Conservation (phyloP, 2,888 invertebrate species). For the Zaprionus obscuricornis region DNA sequence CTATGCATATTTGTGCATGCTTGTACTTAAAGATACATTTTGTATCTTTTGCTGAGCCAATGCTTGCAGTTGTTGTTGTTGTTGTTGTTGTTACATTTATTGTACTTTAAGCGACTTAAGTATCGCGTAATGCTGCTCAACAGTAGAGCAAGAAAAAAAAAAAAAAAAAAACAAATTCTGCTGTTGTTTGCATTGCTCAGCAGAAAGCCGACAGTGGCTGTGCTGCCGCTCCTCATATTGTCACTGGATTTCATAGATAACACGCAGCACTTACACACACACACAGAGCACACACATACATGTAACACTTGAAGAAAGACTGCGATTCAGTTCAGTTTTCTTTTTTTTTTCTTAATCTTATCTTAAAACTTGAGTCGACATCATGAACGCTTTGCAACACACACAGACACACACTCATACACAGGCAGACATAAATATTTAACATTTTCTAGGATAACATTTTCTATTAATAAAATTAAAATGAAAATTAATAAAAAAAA, state of each 20-base stretch:
- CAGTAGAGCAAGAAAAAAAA: constrained; percentile 5
- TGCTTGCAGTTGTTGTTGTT: constrained; percentile 36
- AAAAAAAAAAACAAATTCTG: constrained; percentile 4
- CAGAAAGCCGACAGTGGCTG: constrained; percentile 48
- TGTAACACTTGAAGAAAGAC: constrained; percentile 11
- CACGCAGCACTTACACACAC: constrained; percentile 24
- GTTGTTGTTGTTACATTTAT: background rate
- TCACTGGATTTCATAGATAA: constrained; percentile 72
- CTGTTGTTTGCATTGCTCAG: constrained; percentile 50
- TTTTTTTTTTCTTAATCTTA: constrained; percentile 68
- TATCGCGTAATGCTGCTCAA: constrained; percentile 21
- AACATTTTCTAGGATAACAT: no score
- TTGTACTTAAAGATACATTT: constrained; percentile 44
- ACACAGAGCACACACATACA: constrained; percentile 15
- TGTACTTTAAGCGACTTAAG: no score
- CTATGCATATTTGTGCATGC: constrained; percentile 7
- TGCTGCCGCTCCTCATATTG: constrained; percentile 39
- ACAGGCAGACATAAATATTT: constrained; percentile 12
- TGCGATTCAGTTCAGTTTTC: constrained; percentile 50
- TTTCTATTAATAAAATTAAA: no score
- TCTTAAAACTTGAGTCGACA: constrained; percentile 79
- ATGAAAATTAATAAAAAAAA: no score
- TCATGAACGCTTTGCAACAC: constrained; percentile 41
- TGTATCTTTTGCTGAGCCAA: constrained; percentile 67
- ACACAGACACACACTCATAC: constrained; percentile 6